Evolutionary conservation across 2,113 vertebrate species (phyloP).

Genomic region (Lontra canadensis): DNA sequence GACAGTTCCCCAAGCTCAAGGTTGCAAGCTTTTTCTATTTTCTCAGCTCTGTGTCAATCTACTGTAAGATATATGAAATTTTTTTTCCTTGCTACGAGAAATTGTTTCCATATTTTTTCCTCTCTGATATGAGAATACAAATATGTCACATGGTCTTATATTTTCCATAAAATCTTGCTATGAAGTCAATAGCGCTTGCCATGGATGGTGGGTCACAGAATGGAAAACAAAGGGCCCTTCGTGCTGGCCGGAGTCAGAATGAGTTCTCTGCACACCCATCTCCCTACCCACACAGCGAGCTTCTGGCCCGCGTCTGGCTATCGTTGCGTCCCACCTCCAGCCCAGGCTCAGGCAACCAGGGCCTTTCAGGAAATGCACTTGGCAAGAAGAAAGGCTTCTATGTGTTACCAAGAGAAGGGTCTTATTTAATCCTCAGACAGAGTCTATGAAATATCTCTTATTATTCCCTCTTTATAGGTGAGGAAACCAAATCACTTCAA

Average conservation of each 20-base stretch:
- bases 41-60: too few relatives aligned
- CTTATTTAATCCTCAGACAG: neutral
- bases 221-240: neutral
- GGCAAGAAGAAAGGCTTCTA: neutral
- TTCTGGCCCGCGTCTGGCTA: neutral
- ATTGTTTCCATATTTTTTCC: neutral
- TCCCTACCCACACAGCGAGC: rapidly evolving
- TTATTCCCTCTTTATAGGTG: neutral
- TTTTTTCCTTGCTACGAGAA: neutral
- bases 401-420: neutral
- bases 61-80: rapidly evolving
- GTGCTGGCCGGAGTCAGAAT: neutral
- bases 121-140: neutral
- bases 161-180: neutral
- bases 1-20: neutral
- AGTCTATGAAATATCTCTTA: neutral
- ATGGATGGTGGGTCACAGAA: neutral
- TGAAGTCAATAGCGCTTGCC: neutral
- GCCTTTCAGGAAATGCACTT: neutral
- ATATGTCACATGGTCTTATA: neutral
- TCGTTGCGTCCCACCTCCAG: neutral
- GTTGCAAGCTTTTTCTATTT: neutral
- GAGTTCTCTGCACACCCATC: rapidly evolving
- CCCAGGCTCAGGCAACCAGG: too few relatives aligned
- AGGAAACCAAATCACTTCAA: neutral